Conservation (phyloP, 1,140 invertebrate genomes). For the Drosophila sturtevanti region DNA sequence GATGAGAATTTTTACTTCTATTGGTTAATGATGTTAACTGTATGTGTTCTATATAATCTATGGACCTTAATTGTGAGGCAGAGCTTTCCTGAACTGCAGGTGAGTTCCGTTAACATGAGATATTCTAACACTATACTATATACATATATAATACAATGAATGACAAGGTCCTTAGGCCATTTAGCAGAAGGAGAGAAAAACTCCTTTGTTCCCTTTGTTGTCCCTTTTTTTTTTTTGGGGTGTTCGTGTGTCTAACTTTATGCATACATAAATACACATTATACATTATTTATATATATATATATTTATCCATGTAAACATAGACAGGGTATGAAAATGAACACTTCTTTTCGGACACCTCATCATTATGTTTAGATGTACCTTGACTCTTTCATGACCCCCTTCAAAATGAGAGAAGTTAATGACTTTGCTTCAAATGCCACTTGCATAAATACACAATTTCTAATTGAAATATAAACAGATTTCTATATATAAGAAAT, state of each 20-base stretch:
- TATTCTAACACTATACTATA: no score
- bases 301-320: neutral
- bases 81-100: slow-evolving; percentile 95
- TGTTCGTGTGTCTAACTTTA: neutral
- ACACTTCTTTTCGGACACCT: neutral
- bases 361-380: neutral
- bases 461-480: neutral
- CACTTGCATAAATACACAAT: neutral
- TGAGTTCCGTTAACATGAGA: slow-evolving; percentile 60
- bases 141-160: neutral
- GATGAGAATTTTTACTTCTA: slow-evolving; percentile 98
- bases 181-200: neutral
- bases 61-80: slow-evolving; percentile 98
- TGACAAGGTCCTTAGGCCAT: neutral
- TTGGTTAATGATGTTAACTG: slow-evolving; percentile 94
- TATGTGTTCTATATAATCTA: slow-evolving; percentile 96
- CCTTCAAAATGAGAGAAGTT: neutral
- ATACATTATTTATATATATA: no score
- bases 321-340: neutral
- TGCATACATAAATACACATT: neutral
- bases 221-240: neutral
- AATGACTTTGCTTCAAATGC: neutral
- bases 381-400: neutral
- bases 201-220: neutral
- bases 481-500: no score